Evolutionary conservation across 2,888 invertebrate genomes (phyloP).

Genomic region (Halictus quadricinctus): DNA sequence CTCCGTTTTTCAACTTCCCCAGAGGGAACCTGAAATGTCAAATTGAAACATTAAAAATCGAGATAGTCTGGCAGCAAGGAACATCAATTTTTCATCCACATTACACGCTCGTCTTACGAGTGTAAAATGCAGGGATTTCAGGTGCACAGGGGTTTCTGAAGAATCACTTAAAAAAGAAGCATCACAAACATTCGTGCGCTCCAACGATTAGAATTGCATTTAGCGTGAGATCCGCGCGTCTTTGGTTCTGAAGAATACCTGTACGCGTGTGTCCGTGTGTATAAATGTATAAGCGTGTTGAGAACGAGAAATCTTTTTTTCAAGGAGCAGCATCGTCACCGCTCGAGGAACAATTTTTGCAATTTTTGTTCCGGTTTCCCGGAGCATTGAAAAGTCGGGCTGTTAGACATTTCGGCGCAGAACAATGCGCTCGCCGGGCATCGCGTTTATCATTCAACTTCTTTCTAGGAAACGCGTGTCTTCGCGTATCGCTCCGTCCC

Average conservation of each 20-base stretch:
- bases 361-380: not conserved
- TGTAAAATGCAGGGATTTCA: not conserved
- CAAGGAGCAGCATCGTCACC: not conserved
- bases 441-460: not conserved
- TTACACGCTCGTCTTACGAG: not conserved
- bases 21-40: not conserved
- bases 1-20: not conserved
- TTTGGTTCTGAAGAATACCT: not conserved
- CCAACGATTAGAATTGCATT: conserved; percentile 11
- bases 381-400: conserved; percentile 4
- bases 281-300: not conserved
- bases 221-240: not conserved
- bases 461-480: not conserved
- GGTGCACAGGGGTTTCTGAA: not conserved
- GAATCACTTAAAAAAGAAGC: not conserved
- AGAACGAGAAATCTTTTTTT: not conserved
- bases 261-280: not conserved
- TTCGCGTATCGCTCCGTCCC: not conserved
- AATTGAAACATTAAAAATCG: not conserved
- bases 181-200: not conserved
- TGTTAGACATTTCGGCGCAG: conserved; percentile 17
- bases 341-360: not conserved
- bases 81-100: not conserved
- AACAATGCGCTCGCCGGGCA: not conserved
- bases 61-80: not conserved